Conservation (phyloP, 1,140 invertebrate genomes). For the Cataglyphis hispanica region DNA sequence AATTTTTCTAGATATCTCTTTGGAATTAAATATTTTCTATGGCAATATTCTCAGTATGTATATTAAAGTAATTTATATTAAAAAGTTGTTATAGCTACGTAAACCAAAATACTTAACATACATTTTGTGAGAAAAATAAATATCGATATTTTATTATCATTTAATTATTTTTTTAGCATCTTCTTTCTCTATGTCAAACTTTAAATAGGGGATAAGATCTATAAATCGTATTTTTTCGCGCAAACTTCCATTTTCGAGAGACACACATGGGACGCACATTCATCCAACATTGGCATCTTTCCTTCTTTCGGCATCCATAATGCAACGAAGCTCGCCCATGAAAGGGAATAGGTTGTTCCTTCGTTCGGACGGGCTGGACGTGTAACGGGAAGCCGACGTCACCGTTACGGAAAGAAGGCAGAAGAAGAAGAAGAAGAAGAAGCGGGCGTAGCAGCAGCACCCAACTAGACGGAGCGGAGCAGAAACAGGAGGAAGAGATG, state of each 20-base stretch:
- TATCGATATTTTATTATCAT: no score
- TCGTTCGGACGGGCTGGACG: slow-evolving; percentile 57
- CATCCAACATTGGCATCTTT: slow-evolving; percentile 38
- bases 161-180: no score
- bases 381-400: slow-evolving; percentile 75
- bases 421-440: slow-evolving; percentile 23
- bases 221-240: not conserved
- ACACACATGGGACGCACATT: slow-evolving; percentile 37
- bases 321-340: slow-evolving; percentile 66
- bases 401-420: slow-evolving; percentile 71
- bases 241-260: not conserved
- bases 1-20: no score
- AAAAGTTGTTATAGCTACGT: no score
- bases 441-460: slow-evolving; percentile 16
- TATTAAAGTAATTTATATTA: no score
- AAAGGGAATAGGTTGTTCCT: slow-evolving; percentile 65
- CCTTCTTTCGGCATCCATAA: slow-evolving; percentile 72
- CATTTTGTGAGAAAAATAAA: no score
- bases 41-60: no score
- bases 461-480: slow-evolving; percentile 22
- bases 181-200: not conserved
- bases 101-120: no score
- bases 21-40: no score
- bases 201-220: not conserved
- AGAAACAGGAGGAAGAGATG: slow-evolving; percentile 5